Conservation (phyloP, 92 coral and sea anemone genomes). For the Parazoanthus darwini region DNA sequence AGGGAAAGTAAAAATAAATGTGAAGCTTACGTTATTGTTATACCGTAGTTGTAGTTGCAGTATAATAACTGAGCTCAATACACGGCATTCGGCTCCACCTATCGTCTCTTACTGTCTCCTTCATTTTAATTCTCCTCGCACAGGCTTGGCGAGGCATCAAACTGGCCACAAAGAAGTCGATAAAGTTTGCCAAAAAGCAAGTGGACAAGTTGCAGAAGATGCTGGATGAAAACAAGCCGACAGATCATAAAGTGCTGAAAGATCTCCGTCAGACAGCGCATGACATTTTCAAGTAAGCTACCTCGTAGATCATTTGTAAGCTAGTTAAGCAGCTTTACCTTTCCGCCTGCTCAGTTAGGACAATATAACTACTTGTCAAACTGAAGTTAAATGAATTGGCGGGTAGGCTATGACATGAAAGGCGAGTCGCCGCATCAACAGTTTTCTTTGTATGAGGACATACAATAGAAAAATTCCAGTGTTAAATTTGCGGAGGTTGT, state of each 20-base stretch:
- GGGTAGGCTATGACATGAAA: no score
- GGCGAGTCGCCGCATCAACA: no score
- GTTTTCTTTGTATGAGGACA: no score
- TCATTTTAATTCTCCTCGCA: background rate
- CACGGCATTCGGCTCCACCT: background rate
- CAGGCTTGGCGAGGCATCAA: constrained; percentile 16
- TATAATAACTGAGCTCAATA: background rate
- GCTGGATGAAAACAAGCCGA: constrained; percentile 3
- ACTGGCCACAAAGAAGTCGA: constrained; percentile 19
- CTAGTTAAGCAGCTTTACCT: no score
- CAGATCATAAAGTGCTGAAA: background rate
- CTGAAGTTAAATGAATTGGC: no score
- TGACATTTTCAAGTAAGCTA: background rate
- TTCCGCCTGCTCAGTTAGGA: no score
- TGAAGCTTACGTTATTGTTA: no score
- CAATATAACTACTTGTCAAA: no score
- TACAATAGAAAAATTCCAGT: no score
- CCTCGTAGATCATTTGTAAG: background rate
- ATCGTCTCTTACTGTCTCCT: background rate
- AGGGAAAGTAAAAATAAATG: no score
- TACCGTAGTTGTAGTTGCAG: background rate
- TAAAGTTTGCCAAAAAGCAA: constrained; percentile 15
- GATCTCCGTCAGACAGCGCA: constrained; percentile 9
- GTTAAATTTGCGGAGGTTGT: no score
- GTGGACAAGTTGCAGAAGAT: constrained; percentile 24